Evolutionary conservation across 2,888 invertebrate genomes (phyloP), one percentile per base, ranked within the genome.

Genomic region (Drosophila kanekoi): DNA sequence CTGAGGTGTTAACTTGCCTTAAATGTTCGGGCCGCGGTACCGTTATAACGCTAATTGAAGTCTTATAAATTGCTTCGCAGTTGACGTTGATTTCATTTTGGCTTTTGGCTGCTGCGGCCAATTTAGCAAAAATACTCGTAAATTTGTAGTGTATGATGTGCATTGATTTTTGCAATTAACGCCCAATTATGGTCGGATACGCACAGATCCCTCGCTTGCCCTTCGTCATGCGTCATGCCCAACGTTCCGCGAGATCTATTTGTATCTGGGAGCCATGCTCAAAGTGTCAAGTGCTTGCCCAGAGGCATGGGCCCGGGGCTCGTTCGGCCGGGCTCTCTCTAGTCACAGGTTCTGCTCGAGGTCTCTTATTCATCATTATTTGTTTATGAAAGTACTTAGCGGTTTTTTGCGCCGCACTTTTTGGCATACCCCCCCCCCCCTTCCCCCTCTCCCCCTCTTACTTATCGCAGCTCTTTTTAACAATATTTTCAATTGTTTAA

Each of bases 351-450:
- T 43, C 53, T 35, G 18, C 38, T 54, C 44, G 33, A 38, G 23
- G 18, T 61, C 38, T 74, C 45, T 65, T 33, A 48, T 48, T 66
- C 74, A 62, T 70, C 66, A 62, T 74, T 79, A 82, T 88, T 88
- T 83, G 88, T 79, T 88, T 83, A 86, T 86, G 70, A 79, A 82
- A 63, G 74, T 83, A 79, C 83, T 83, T 82, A 86, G 68, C 88
- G 51, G 59, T 70, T 81, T 80, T 86, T 66, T 72, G 70, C 69
- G 68, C 20, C 78, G 60, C 64, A 58, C 16, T 59, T 84, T 79
- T 67, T 10, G 44, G 18, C 58, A 1, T 1, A 57, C 18, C 45
- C 47, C 43, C 49, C 8, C 49, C 9, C 10, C n/a, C 9, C 45
- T 38, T 4, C 28, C 37, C n/a, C 18, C 23, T 5, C 5, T 5